Conservation (phyloP, 2,888 invertebrate species). For the Synergus umbraculus region DNA sequence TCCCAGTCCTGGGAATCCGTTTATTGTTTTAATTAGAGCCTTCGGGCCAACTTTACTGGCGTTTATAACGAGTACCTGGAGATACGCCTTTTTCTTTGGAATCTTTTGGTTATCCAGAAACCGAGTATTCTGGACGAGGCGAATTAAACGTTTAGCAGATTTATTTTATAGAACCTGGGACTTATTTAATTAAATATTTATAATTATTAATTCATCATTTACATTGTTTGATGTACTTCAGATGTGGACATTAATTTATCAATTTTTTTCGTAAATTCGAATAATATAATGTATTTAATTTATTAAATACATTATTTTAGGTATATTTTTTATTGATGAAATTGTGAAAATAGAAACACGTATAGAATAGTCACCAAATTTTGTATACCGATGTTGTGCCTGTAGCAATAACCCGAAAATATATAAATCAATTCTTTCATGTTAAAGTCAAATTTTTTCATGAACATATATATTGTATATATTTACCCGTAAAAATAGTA, state of each 20-base stretch:
- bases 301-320: no score
- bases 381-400: no score
- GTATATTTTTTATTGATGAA: no score
- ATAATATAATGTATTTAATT: no score
- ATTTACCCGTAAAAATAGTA: neutral
- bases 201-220: no score
- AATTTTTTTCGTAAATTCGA: no score
- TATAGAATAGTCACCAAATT: no score
- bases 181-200: neutral
- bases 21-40: slow-evolving; percentile 76
- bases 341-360: no score
- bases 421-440: neutral
- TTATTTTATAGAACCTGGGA: neutral
- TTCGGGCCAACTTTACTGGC: slow-evolving; percentile 62
- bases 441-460: neutral
- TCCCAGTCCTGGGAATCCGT: slow-evolving; percentile 62
- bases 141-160: neutral
- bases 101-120: slow-evolving; percentile 25
- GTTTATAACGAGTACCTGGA: slow-evolving; percentile 54
- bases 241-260: no score
- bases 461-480: neutral
- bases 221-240: no score
- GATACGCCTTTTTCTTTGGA: slow-evolving; percentile 49
- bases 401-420: no score
- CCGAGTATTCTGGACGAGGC: neutral